phyloP scores from a whole-genome alignment of 2,888 invertebrate species.

The Fragum whitleyi region DNA sequence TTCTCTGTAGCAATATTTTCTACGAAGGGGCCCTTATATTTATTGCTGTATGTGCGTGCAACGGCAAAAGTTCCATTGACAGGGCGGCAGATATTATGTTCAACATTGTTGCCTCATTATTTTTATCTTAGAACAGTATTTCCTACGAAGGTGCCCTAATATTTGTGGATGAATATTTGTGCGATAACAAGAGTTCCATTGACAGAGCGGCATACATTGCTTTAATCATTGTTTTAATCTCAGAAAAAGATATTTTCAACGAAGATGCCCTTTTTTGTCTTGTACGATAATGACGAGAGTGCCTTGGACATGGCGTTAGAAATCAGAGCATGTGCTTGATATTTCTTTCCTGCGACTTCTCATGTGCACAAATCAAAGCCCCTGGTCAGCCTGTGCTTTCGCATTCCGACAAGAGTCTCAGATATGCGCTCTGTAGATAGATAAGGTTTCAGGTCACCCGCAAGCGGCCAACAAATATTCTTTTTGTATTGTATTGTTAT shows the following conservation, averaged over 20 bases:
- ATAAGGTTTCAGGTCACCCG: too few relatives aligned
- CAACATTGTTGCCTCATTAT: too few relatives aligned
- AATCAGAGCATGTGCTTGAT: too few relatives aligned
- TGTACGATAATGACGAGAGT: conserved; percentile 93
- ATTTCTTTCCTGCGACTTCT: too few relatives aligned
- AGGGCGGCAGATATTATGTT: conserved; percentile 94
- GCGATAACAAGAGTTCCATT: conserved; percentile 94
- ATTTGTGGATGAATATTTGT: conserved; percentile 91
- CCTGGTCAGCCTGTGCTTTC: too few relatives aligned
- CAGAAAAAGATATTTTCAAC: conserved; percentile 42
- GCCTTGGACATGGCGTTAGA: conserved; percentile 94
- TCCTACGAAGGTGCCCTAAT: conserved; percentile 75
- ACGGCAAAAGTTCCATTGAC: conserved; percentile 93
- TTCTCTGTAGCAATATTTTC: conserved; percentile 28
- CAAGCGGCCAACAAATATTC: too few relatives aligned
- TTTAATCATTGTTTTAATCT: too few relatives aligned
- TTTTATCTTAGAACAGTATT: too few relatives aligned
- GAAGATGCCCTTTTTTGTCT: conserved; percentile 82
- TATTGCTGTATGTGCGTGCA: conserved; percentile 93
- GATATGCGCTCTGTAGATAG: too few relatives aligned
- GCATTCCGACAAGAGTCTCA: too few relatives aligned
- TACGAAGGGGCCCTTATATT: conserved; percentile 74
- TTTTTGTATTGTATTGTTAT: too few relatives aligned
- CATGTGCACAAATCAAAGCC: too few relatives aligned
- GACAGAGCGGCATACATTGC: conserved; percentile 93